Evolutionary conservation across 2,797 vertebrate species (phyloP), one percentile per base, ranked within the genome.

Genomic region (Micromesistius poutassou): DNA sequence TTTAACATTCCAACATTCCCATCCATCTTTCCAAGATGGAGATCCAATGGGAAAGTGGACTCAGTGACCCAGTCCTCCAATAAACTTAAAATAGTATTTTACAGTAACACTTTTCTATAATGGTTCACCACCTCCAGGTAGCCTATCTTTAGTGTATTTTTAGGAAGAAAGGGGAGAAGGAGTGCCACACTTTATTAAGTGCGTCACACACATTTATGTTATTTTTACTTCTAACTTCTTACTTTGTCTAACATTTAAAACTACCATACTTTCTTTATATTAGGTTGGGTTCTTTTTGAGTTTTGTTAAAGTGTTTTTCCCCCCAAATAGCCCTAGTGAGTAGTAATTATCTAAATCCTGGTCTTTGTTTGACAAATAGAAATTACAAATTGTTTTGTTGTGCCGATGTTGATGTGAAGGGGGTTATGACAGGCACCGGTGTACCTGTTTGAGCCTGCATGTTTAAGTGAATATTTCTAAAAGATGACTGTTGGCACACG

Each of bases 301-400:
- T 74, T 28, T 1, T 42, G n/a, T 12, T 42, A 25, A 42, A 2
- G 10, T 30, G n/a, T 28, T 68, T 28, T 68, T 13, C 1, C 8
- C 19, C 35, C n/a, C 10, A 62, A 66, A 62, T 13, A 19, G 74
- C n/a, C 55, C 55, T 33, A 38, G 28, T n/a, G 78, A 80, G 82
- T 77, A 84, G 76, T 84, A 72, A 86, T 91, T 89, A 83, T 19
- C 55, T 71, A 40, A 85, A 87, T 88, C 85, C 81, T 77, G 68
- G 36, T 66, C 79, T 88, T 87, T 85, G 87, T 86, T 85, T 8
- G 62, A 87, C 88, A 87, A 87, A 89, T 85, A 75, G 77, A 82
- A 76, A 82, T 81, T 70, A 80, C 82, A 86, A 28, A 81, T 82
- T 83, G 31, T 28, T 78, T 75, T 78, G 77, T 3, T 77, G 36